Base-by-base conservation (phyloP, 2,888 invertebrate species). In the Drosophila subquinaria region DNA sequence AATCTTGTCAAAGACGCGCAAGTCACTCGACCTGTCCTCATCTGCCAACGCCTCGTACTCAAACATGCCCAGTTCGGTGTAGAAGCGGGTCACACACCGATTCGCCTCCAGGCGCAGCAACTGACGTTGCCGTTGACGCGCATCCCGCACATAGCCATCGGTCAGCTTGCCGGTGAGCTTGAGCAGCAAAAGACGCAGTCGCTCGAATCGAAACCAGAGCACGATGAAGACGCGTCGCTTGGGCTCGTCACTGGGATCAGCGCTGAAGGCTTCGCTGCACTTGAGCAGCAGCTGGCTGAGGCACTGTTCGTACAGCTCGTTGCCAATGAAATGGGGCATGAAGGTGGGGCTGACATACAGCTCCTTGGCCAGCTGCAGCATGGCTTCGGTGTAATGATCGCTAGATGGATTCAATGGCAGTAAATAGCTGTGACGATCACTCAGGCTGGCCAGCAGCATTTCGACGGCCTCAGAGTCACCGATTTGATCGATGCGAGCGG, bases 171-270 rank as follows among this genome's bases (percentile, higher is more conserved):
- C 69, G 38, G 91, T 91, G 13, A 93, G 88, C 81, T 93, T 94
- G 62, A 93, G 92, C 6, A 95, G 82, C 65, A 93, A 92, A 23
- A 94, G 88, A 2, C 95, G 87, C 52, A 95, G 84, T 30, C 95
- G 93, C 88, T 95, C 94, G 79, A 95, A 95, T 66, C 94, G 93
- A 42, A 95, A 92, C 95, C 95, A 95, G 93, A 95, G 94, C 9
- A 95, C 81, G n/a, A 94, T 93, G 63, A 95, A 93, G 8, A 94
- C 94, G 2, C 83, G 72, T 0, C 91, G 87, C 66, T 94, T 94
- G 72, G 93, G 91, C 77, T 95, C 94, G n/a, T 92, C 88, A 1
- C 62, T 65, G 1, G 20, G n/a, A 17, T 27, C 5, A 27, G 9
- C 6, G 3, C 23, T n/a, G 17, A 69, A 63, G 8, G 51, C 69